Evolutionary conservation across 2,113 vertebrate genomes (phyloP).

Genomic region (Myotis lucifugus): DNA sequence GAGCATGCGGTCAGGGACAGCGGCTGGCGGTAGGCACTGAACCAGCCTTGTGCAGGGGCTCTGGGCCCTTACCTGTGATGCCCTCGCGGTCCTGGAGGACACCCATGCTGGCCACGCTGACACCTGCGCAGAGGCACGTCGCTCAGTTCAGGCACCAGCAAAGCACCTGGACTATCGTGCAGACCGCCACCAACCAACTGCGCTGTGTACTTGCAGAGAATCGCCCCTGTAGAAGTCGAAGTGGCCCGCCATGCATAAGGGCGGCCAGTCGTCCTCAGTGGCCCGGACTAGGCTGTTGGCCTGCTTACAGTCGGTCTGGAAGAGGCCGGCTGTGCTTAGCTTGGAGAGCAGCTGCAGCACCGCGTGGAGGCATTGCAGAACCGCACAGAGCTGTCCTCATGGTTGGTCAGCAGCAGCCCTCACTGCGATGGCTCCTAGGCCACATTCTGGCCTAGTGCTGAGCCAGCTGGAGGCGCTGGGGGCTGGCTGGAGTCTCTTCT

Average conservation of each 20-base stretch:
- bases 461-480: constrained; percentile 86
- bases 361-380: constrained; percentile 92
- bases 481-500: constrained; percentile 86
- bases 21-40: constrained; percentile 91
- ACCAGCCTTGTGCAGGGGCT: constrained; percentile 89
- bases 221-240: constrained; percentile 95
- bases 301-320: constrained; percentile 92
- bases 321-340: constrained; percentile 91
- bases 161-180: constrained; percentile 90
- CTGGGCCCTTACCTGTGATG: constrained; percentile 95
- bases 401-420: constrained; percentile 90
- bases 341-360: constrained; percentile 91
- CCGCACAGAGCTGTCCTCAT: constrained; percentile 90
- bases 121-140: constrained; percentile 87
- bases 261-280: constrained; percentile 92
- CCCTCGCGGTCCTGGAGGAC: constrained; percentile 92
- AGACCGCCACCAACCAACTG: constrained; percentile 91
- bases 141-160: constrained; percentile 90
- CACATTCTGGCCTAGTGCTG: constrained; percentile 90
- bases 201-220: constrained; percentile 93
- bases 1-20: constrained; percentile 89
- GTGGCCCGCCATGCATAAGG: constrained; percentile 94
- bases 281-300: constrained; percentile 88
- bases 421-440: constrained; percentile 87
- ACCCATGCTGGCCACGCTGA: constrained; percentile 89